Evolutionary conservation across 2,113 vertebrate species (phyloP).

Genomic region (Etia nguti): DNA sequence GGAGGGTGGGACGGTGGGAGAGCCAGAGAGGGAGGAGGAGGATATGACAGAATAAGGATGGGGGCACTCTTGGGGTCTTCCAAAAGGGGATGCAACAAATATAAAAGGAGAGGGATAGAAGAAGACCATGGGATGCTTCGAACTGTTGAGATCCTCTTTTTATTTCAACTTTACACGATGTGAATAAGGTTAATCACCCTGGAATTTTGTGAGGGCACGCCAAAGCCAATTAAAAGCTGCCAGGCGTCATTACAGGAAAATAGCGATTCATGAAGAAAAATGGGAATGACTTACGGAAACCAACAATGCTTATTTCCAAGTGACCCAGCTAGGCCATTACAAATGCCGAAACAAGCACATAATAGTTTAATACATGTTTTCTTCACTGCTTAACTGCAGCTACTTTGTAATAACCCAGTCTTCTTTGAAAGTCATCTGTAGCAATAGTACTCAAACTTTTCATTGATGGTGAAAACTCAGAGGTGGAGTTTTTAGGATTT

Average conservation of each 20-base stretch:
- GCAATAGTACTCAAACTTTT: not conserved
- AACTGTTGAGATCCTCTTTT: constrained; percentile 15
- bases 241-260: constrained; percentile 44
- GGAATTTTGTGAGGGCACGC: constrained; percentile 54
- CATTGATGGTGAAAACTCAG: not conserved
- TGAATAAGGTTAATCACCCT: constrained; percentile 55
- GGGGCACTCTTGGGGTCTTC: not conserved
- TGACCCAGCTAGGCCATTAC: not conserved
- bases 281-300: constrained; percentile 15
- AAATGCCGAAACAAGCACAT: not conserved
- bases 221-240: constrained; percentile 54
- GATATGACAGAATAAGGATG: constrained; percentile 26
- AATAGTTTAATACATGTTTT: not conserved
- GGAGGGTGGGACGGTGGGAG: not conserved
- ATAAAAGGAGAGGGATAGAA: not conserved
- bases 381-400: not conserved
- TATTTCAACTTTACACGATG: constrained; percentile 39
- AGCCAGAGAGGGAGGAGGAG: constrained; percentile 16
- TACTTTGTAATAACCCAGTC: not conserved
- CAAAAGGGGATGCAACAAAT: constrained; percentile 12
- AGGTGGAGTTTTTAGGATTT: not conserved
- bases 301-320: not conserved
- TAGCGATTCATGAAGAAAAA: constrained; percentile 8
- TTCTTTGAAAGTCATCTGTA: not conserved
- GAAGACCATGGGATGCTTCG: not conserved